Percentiles rank a stretch among this genome's conserved stretches.
Evolutionary conservation across 2,888 invertebrate species (phyloP).

Genomic region (Agonopterix alstromeriana): DNA sequence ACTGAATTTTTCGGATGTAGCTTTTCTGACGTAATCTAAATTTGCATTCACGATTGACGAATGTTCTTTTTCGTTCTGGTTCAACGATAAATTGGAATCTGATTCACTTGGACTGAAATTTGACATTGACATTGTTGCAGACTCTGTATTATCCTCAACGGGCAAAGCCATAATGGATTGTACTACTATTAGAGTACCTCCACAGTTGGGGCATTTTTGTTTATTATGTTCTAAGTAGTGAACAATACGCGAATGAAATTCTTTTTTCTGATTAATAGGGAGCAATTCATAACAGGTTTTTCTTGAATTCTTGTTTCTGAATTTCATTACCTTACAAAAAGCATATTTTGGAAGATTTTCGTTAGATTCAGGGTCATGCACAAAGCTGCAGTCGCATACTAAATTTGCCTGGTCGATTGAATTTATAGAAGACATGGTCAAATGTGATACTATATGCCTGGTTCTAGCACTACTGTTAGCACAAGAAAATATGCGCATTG

Average conservation of each 20-base stretch:
- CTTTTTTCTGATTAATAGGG: constrained; percentile 71
- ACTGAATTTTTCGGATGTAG: too few relatives aligned
- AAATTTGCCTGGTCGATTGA: constrained; percentile 20
- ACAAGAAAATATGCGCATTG: constrained; percentile 73
- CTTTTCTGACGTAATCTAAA: too few relatives aligned
- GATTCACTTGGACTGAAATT: too few relatives aligned
- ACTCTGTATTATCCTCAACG: too few relatives aligned
- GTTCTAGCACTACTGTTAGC: constrained; percentile 36
- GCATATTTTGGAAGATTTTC: constrained; percentile 69
- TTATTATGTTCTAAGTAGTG: constrained; percentile 66
- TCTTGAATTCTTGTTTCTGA: constrained; percentile 67
- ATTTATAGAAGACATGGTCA: constrained; percentile 12
- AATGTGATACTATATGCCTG: constrained; percentile 22
- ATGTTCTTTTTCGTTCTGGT: too few relatives aligned
- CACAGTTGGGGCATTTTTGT: constrained; percentile 70
- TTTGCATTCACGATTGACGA: too few relatives aligned
- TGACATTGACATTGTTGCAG: too few relatives aligned
- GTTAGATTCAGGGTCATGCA: constrained; percentile 41
- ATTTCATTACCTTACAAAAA: constrained; percentile 75
- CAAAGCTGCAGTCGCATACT: constrained; percentile 53
- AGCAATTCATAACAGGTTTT: constrained; percentile 73
- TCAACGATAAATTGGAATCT: too few relatives aligned
- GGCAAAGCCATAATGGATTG: constrained; percentile 28
- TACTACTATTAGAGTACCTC: constrained; percentile 51
- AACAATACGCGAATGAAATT: constrained; percentile 71